phyloP scores from a whole-genome alignment of 2,888 invertebrate species.

The Nematopogon swammerdamellus region DNA sequence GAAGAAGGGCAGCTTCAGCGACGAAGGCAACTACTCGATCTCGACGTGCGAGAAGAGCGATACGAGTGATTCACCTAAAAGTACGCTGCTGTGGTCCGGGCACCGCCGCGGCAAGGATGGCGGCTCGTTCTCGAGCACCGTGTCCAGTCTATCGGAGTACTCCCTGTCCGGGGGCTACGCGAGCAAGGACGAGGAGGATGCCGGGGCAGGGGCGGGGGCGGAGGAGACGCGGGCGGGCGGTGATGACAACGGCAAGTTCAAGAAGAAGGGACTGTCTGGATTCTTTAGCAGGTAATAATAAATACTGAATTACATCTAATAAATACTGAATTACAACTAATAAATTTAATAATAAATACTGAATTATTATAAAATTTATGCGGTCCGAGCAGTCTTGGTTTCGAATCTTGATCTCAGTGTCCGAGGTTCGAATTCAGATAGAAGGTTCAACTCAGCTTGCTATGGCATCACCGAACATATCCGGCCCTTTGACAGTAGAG shows the following conservation, averaged over 20 bases:
- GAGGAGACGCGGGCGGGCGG: conserved; percentile 21
- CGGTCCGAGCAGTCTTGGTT: too few relatives aligned
- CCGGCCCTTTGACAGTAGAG: too few relatives aligned
- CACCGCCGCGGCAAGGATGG: conserved; percentile 57
- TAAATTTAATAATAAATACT: too few relatives aligned
- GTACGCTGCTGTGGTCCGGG: conserved; percentile 46
- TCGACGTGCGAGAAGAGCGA: conserved; percentile 52
- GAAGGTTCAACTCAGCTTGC: too few relatives aligned
- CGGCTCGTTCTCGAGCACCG: conserved; percentile 65
- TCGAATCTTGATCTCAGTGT: too few relatives aligned
- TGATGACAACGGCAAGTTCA: conserved; percentile 42
- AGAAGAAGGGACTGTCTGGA: conserved; percentile 59
- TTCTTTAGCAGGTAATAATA: conserved; percentile 59
- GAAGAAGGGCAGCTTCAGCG: conserved; percentile 51
- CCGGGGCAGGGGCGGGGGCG: conserved; percentile 1
- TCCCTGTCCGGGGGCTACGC: conserved; percentile 60
- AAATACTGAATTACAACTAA: too few relatives aligned
- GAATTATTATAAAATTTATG: too few relatives aligned
- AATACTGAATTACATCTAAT: too few relatives aligned
- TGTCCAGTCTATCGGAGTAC: conserved; percentile 68
- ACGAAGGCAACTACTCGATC: conserved; percentile 48
- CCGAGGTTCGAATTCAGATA: too few relatives aligned
- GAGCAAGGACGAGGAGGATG: conserved; percentile 46
- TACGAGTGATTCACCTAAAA: conserved; percentile 49
- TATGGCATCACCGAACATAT: too few relatives aligned